Percentiles rank a stretch among this genome's conserved stretches.
phyloP scores from a whole-genome alignment of 53 echinoderm and acorn worm species.

The Zoroaster sp. region DNA sequence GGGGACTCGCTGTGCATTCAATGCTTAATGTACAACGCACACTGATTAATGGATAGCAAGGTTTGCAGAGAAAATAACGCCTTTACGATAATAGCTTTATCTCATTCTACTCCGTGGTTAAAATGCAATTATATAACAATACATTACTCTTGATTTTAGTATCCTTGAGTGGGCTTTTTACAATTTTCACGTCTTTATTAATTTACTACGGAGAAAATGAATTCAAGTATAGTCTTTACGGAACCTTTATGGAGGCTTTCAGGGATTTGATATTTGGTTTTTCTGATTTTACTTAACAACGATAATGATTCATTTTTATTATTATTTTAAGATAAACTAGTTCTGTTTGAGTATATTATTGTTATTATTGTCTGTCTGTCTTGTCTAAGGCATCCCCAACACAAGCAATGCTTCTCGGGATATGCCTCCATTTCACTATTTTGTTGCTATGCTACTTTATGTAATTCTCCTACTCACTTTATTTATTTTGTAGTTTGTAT shows the following conservation, averaged over 20 bases:
- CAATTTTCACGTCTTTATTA: conserved; percentile 2
- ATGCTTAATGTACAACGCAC: not conserved
- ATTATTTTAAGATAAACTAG: not conserved
- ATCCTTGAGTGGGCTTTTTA: conserved; percentile 31
- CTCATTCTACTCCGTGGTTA: conserved; percentile 24
- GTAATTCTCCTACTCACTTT: too few species aligned
- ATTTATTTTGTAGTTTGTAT: too few species aligned
- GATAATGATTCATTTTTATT: not conserved
- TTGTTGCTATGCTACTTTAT: too few species aligned
- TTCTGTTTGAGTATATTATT: not conserved
- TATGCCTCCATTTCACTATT: too few species aligned
- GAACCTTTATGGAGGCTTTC: not conserved
- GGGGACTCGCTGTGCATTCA: not conserved
- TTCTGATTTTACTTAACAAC: not conserved
- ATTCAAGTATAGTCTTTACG: not conserved
- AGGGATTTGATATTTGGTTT: not conserved
- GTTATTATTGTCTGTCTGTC: not conserved
- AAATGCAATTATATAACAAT: conserved; percentile 47
- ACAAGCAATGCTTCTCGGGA: too few species aligned
- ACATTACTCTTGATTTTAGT: not conserved
- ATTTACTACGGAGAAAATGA: not conserved
- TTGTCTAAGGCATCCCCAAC: too few species aligned
- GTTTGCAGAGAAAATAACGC: not conserved
- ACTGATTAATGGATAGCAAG: conserved; percentile 5
- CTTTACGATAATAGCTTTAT: conserved; percentile 12